A percentile compares a stretch with the other conserved stretches of the same genome.
Evolutionary conservation across 2,797 vertebrate species (phyloP).

Genomic region (Hoplostethus atlanticus): DNA sequence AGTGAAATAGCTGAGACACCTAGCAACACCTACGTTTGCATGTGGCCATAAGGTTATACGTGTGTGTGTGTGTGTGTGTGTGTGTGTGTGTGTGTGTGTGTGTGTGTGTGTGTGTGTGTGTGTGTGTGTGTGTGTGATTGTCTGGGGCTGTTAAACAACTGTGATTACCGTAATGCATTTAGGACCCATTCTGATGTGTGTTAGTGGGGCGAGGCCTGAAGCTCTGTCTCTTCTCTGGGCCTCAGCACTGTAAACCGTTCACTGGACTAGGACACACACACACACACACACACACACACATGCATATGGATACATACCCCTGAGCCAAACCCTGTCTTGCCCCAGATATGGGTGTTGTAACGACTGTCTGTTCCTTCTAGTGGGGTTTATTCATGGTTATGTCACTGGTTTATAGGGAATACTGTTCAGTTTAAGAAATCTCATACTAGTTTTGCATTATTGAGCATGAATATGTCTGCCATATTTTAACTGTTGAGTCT

Average conservation of each 20-base stretch:
- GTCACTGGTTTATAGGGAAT: neutral
- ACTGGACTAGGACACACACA: slow-evolving; percentile 26
- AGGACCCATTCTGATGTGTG: slow-evolving; percentile 52
- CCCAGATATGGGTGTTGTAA: slow-evolving; percentile 27
- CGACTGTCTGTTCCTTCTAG: neutral
- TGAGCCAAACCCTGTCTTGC: slow-evolving; percentile 22
- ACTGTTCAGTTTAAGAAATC: neutral
- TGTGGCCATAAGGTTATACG: neutral
- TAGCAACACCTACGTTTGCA: slow-evolving; percentile 9
- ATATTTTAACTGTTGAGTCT: neutral
- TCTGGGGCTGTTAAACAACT: slow-evolving; percentile 40
- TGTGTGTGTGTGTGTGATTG: too few relatives aligned
- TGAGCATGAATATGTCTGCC: neutral
- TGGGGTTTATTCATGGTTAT: neutral
- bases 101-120: too few relatives aligned
- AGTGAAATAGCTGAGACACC: too few relatives aligned
- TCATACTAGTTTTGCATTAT: neutral
- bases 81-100: too few relatives aligned
- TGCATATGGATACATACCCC: neutral
- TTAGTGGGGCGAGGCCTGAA: slow-evolving; percentile 61
- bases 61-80: slow-evolving; percentile 1
- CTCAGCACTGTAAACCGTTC: slow-evolving; percentile 52
- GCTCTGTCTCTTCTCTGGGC: slow-evolving; percentile 46
- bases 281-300: slow-evolving; percentile 10
- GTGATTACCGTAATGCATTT: slow-evolving; percentile 1